A percentile compares a stretch with the other conserved stretches of the same genome.
Conservation (phyloP, 2,888 invertebrate genomes). For the Polymixis flavicincta region DNA sequence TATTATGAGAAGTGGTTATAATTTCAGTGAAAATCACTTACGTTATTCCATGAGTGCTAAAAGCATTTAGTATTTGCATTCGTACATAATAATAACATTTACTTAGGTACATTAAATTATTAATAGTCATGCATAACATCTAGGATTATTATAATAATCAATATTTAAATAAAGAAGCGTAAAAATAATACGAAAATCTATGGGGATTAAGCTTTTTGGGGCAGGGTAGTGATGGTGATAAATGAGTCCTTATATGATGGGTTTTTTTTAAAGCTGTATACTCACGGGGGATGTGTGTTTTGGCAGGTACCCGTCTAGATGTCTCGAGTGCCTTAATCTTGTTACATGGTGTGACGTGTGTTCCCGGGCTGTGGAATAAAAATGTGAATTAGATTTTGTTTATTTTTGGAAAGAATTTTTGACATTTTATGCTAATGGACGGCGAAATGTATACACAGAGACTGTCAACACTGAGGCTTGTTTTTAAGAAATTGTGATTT, state of each 20-base stretch:
- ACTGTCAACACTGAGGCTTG: slow-evolving; percentile 39
- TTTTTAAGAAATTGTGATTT: not conserved
- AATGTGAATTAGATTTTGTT: slow-evolving; percentile 34
- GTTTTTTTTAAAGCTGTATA: slow-evolving; percentile 66
- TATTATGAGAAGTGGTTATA: slow-evolving; percentile 48
- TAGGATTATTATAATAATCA: slow-evolving; percentile 58
- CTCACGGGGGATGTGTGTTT: slow-evolving; percentile 84
- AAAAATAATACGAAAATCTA: slow-evolving; percentile 83
- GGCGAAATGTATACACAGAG: not conserved
- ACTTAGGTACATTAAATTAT: slow-evolving; percentile 37
- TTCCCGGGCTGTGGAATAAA: slow-evolving; percentile 82
- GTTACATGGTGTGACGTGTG: slow-evolving; percentile 85
- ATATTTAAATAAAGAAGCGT: slow-evolving; percentile 80
- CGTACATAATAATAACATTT: slow-evolving; percentile 46
- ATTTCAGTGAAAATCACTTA: slow-evolving; percentile 55
- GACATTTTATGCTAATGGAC: slow-evolving; percentile 20
- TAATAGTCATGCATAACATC: slow-evolving; percentile 75
- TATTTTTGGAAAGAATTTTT: not conserved
- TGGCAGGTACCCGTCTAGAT: slow-evolving; percentile 81
- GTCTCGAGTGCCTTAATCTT: slow-evolving; percentile 86
- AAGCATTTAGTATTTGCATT: slow-evolving; percentile 39
- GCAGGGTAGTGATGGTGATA: slow-evolving; percentile 70
- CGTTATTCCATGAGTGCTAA: slow-evolving; percentile 62
- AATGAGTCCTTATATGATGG: slow-evolving; percentile 56
- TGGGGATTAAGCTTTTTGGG: slow-evolving; percentile 83